phyloP scores from a whole-genome alignment of 2,888 invertebrate genomes.

The Phalera bucephala region DNA sequence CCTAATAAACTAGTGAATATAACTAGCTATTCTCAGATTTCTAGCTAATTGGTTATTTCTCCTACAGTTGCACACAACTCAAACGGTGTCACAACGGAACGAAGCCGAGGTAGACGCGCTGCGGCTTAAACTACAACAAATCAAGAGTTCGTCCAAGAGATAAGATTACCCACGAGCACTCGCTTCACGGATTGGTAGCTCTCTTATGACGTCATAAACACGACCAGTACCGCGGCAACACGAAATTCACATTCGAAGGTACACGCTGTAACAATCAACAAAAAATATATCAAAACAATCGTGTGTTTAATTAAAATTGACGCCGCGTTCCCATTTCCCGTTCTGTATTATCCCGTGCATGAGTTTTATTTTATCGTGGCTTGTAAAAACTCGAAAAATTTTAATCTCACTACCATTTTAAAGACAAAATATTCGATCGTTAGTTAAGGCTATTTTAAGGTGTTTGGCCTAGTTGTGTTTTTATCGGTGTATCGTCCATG shows the following conservation, averaged over 20 bases:
- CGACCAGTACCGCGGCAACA: conserved; percentile 15
- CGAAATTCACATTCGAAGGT: conserved; percentile 13
- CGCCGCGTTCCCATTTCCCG: not conserved
- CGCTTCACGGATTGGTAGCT: conserved; percentile 47
- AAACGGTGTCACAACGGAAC: conserved; percentile 63
- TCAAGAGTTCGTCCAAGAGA: conserved; percentile 79
- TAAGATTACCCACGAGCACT: conserved; percentile 47
- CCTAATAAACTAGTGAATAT: no score
- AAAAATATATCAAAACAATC: no score
- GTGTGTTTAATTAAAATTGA: not conserved
- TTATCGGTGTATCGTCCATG: conserved; percentile 43
- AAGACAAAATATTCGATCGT: conserved; percentile 34
- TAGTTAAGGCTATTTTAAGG: conserved; percentile 40
- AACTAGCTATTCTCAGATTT: no score
- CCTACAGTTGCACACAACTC: conserved; percentile 67
- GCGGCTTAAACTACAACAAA: conserved; percentile 78
- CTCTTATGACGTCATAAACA: conserved; percentile 39
- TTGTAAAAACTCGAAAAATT: no score
- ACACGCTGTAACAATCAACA: no score
- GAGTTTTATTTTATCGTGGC: not conserved
- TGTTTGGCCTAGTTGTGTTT: conserved; percentile 39
- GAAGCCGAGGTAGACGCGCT: conserved; percentile 75
- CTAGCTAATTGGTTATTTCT: no score
- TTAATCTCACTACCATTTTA: conserved; percentile 30
- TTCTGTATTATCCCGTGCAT: not conserved